phyloP scores from a whole-genome alignment of 35 echinoderm and acorn worm species.

The Ophioderma brevispina region DNA sequence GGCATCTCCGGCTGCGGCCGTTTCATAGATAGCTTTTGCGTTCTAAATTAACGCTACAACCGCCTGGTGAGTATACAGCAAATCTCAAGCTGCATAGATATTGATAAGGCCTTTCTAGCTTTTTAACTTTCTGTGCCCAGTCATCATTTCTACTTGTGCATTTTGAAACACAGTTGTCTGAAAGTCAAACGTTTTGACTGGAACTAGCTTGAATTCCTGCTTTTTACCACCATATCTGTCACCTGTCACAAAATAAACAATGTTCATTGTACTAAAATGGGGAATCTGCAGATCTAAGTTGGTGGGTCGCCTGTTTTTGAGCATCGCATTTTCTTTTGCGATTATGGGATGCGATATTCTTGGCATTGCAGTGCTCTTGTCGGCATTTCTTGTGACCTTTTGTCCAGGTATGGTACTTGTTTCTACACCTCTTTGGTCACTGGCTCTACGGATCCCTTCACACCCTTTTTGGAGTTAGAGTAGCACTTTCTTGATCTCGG shows the following conservation, averaged over 20 bases:
- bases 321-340: neutral
- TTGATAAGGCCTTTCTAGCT: conserved; percentile 8
- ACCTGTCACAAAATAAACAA: conserved; percentile 1
- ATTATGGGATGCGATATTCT: neutral
- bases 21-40: too few species aligned
- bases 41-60: too few species aligned
- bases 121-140: conserved; percentile 19
- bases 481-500: conserved; percentile 2
- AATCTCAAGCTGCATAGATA: too few species aligned
- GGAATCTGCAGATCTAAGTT: neutral
- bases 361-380: neutral
- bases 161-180: conserved; percentile 13
- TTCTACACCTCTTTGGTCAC: conserved; percentile 6
- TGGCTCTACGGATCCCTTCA: conserved; percentile 15
- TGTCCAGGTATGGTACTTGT: neutral
- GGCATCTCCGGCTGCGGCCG: too few species aligned
- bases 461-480: conserved; percentile 19
- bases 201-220: neutral
- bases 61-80: too few species aligned
- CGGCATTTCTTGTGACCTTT: conserved; percentile 24
- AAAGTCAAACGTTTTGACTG: conserved; percentile 39
- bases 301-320: neutral
- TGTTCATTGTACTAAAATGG: conserved; percentile 12
- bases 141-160: conserved; percentile 1
- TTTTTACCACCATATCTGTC: conserved; percentile 23